Evolutionary conservation across 2,888 invertebrate species (phyloP).

Genomic region (Agriotes lineatus): DNA sequence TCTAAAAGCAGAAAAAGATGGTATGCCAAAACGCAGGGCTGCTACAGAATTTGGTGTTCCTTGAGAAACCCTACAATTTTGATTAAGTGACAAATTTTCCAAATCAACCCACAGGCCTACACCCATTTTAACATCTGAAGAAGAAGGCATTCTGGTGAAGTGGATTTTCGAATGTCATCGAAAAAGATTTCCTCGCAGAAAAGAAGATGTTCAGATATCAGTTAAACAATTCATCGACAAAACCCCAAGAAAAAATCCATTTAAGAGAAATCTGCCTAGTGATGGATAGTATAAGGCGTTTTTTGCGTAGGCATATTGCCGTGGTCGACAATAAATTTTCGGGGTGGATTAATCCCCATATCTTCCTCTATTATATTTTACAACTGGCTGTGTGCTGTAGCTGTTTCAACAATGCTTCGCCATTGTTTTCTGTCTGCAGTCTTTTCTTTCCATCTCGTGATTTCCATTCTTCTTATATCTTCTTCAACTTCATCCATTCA

Average conservation of each 20-base stretch:
- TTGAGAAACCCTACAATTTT: neutral
- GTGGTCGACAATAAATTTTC: too few relatives aligned
- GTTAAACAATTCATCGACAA: constrained; percentile 47
- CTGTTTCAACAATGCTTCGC: too few relatives aligned
- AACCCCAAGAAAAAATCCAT: constrained; percentile 49
- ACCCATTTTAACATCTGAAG: constrained; percentile 32
- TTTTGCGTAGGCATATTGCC: constrained; percentile 50
- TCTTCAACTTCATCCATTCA: too few relatives aligned
- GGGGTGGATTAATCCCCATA: too few relatives aligned
- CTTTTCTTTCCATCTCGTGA: too few relatives aligned
- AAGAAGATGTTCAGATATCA: constrained; percentile 49
- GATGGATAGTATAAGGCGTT: constrained; percentile 55
- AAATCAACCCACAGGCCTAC: neutral
- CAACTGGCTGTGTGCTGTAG: too few relatives aligned
- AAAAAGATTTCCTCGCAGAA: constrained; percentile 57
- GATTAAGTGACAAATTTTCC: neutral
- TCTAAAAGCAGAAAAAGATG: neutral
- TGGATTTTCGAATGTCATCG: constrained; percentile 55
- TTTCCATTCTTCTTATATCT: too few relatives aligned
- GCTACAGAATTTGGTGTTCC: neutral
- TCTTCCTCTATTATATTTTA: too few relatives aligned
- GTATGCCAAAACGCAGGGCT: neutral
- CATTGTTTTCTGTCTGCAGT: too few relatives aligned
- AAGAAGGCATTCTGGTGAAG: constrained; percentile 53
- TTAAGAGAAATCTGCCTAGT: constrained; percentile 55